Percentiles rank a stretch among this genome's conserved stretches.
Conservation (phyloP, 2,797 vertebrate genomes). For the Molothrus aeneus region DNA sequence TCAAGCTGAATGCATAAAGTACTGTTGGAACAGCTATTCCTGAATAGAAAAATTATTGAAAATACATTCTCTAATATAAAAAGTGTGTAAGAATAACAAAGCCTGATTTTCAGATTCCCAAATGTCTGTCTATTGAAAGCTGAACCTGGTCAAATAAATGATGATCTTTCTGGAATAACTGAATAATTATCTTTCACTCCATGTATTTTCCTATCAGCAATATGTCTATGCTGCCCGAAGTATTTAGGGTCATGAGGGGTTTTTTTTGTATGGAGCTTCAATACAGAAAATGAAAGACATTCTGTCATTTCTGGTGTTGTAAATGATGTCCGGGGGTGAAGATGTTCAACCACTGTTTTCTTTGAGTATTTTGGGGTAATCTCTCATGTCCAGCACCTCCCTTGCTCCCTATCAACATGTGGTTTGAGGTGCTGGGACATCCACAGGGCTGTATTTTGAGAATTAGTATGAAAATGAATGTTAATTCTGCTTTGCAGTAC, state of each 20-base stretch:
- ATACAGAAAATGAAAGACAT: neutral
- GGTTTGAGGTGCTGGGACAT: neutral
- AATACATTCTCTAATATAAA: neutral
- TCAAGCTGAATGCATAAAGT: neutral
- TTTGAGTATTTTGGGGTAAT: neutral
- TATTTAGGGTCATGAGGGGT: neutral
- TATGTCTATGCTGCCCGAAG: neutral
- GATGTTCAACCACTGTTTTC: neutral
- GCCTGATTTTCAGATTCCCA: neutral
- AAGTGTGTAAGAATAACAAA: neutral
- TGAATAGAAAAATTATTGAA: neutral
- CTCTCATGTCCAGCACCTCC: neutral
- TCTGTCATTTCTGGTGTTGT: neutral
- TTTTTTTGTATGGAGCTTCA: neutral
- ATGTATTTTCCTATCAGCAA: neutral
- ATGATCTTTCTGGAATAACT: neutral
- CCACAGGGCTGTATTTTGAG: accelerated
- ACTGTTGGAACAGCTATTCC: neutral
- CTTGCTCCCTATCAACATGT: neutral
- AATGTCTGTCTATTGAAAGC: neutral
- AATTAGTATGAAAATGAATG: neutral
- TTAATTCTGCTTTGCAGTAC: neutral
- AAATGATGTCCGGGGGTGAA: neutral
- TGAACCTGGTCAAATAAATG: neutral
- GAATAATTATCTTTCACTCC: neutral